Evolutionary conservation across 2,888 invertebrate genomes (phyloP), one percentile per base, ranked within the genome.

Genomic region (Sinelater perroti): DNA sequence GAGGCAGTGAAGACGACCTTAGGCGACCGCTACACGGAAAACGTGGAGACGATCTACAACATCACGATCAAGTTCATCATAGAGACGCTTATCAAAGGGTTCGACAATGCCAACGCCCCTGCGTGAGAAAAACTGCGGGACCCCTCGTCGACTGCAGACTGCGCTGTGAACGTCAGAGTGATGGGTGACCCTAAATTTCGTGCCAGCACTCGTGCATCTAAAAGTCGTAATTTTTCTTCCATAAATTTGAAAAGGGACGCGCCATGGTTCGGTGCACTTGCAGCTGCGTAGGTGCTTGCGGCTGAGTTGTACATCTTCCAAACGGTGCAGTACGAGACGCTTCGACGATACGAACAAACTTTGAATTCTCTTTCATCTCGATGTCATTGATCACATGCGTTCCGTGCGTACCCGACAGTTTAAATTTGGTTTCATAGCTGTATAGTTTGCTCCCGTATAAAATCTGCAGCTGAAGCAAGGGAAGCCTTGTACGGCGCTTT

Each of bases 31-130:
- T 95, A 92, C 80, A 92, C 94, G 6, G 89, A 91, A 46, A 93
- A 94, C 79, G 91, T 95, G 67, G 92, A 93, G 73, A 88, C 86
- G 69, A 92, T 94, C 71, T 95, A 95, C 84, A 88, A 89, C 78
- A 82, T 91, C 65, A 91, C 93, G 50, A 94, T 95, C 72, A 88
- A 88, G 75, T 91, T 94, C 74, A 93, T 95, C 67, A 84, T 95
- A 70, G 89, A 91, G 74, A 93, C 92, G 60, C 80, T 95, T 62
- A 85, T 91, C 46, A 87, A 86, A 64, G 94, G 94, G 6, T 93
- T 85, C 77, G 87, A 91, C 67, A 80, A 81, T 67, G 81, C 60
- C 14, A 60, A 60, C 24, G 35, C 51, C 13, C 35, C 47, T 11
- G 55, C 60, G 60, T 60, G 56, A 60, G 45, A 55, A 60, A 40